Percentiles rank a stretch among this genome's conserved stretches.
These are phyloP conservation scores for Barbus barbus DNA, from an alignment of 2,113 vertebrate genomes.

Conservation along the genomic window DNA sequence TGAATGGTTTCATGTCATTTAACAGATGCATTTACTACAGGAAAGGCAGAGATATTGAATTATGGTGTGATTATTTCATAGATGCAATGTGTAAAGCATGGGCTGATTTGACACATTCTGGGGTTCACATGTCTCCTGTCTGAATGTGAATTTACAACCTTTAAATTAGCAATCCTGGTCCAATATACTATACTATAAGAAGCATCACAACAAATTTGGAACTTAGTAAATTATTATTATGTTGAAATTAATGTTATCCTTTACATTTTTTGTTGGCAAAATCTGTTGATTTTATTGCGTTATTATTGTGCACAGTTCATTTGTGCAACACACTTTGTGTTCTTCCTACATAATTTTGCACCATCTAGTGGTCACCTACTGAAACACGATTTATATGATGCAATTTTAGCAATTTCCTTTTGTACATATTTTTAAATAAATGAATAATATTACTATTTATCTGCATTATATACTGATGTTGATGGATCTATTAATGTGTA, in stretches of 20 bases:
- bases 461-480: too few relatives aligned
- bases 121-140: neutral
- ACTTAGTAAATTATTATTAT: neutral
- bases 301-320: neutral
- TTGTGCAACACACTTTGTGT: neutral
- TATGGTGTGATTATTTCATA: neutral
- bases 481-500: too few relatives aligned
- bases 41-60: neutral
- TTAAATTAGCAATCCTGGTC: neutral
- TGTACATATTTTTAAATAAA: too few relatives aligned
- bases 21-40: neutral
- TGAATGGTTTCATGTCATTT: neutral
- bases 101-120: neutral
- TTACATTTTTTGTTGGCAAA: too few relatives aligned
- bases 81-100: neutral
- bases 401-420: too few relatives aligned
- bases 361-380: conserved; percentile 36
- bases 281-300: neutral
- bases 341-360: neutral
- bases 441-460: too few relatives aligned
- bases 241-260: neutral
- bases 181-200: too few relatives aligned
- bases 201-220: neutral
- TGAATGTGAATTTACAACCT: neutral
- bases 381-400: neutral